phyloP scores from a whole-genome alignment of 2,888 invertebrate genomes.

The Anticlea derivata region DNA sequence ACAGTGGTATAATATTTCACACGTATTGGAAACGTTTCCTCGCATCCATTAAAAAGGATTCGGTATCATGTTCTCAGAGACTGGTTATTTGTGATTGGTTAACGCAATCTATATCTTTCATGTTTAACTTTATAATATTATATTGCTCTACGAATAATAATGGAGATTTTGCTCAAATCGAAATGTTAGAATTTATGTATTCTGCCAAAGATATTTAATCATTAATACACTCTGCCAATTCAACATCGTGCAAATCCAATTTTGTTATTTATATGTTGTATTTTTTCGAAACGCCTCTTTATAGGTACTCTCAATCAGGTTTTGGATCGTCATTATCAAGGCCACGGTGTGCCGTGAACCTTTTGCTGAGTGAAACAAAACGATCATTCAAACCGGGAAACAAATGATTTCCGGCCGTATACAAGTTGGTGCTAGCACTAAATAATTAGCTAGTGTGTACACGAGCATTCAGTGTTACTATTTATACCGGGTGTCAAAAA shows the following conservation, averaged over 20 bases:
- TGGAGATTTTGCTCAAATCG: neutral
- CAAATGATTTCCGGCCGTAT: conserved; percentile 75
- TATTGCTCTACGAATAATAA: neutral
- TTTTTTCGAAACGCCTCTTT: neutral
- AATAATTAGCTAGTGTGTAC: conserved; percentile 58
- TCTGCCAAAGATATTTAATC: neutral
- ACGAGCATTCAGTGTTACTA: conserved; percentile 65
- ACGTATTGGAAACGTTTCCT: conserved; percentile 54
- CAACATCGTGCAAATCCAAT: neutral
- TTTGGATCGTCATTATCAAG: conserved; percentile 39
- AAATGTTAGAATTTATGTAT: conserved; percentile 1
- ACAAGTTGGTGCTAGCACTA: conserved; percentile 54
- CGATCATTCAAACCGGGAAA: conserved; percentile 69
- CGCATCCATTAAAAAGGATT: conserved; percentile 44
- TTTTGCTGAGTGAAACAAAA: conserved; percentile 58
- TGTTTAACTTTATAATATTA: conserved; percentile 8
- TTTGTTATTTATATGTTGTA: neutral
- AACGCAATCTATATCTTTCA: conserved; percentile 26
- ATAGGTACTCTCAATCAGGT: conserved; percentile 10
- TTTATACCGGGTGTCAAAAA: conserved; percentile 80
- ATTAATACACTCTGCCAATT: neutral
- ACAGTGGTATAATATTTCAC: conserved; percentile 68
- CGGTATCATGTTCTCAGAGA: conserved; percentile 36
- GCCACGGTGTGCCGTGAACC: conserved; percentile 63
- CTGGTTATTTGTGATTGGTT: conserved; percentile 34